These are phyloP conservation scores for Heliconius ismenius DNA, from an alignment of 2,888 invertebrate species.

Conservation along the genomic window DNA sequence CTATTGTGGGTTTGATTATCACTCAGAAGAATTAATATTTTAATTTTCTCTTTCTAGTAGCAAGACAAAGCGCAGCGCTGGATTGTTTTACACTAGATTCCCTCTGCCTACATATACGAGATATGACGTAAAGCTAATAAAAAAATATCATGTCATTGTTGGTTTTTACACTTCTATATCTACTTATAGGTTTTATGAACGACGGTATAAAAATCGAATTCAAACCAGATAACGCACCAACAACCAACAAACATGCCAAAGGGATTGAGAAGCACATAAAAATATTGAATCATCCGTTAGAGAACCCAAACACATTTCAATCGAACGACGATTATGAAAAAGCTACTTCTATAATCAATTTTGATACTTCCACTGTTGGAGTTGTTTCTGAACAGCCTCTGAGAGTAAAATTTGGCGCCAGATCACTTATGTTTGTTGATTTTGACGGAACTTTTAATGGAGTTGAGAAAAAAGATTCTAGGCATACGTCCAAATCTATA, in stretches of 20 bases:
- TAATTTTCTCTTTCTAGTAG: too few relatives aligned
- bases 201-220: conserved; percentile 54
- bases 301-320: not conserved
- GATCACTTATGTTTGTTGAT: conserved; percentile 39
- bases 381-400: conserved; percentile 17
- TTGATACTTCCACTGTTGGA: conserved; percentile 1
- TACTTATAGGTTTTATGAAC: conserved; percentile 11
- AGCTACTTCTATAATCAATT: conserved; percentile 15
- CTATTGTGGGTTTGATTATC: too few relatives aligned
- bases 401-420: conserved; percentile 28
- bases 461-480: not conserved
- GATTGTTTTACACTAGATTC: too few relatives aligned
- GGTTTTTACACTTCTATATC: not conserved
- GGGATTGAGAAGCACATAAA: conserved; percentile 51
- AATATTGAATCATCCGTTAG: conserved; percentile 32
- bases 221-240: conserved; percentile 41
- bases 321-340: conserved; percentile 21
- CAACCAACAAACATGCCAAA: conserved; percentile 45
- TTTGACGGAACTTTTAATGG: not conserved
- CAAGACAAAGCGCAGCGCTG: too few relatives aligned
- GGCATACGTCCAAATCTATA: not conserved
- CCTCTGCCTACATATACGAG: too few relatives aligned
- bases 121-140: too few relatives aligned
- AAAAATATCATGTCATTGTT: too few relatives aligned
- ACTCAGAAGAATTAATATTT: too few relatives aligned